These are phyloP conservation scores for Elephantulus edwardii DNA, from an alignment of 2,113 vertebrate genomes.

Conservation along the genomic window DNA sequence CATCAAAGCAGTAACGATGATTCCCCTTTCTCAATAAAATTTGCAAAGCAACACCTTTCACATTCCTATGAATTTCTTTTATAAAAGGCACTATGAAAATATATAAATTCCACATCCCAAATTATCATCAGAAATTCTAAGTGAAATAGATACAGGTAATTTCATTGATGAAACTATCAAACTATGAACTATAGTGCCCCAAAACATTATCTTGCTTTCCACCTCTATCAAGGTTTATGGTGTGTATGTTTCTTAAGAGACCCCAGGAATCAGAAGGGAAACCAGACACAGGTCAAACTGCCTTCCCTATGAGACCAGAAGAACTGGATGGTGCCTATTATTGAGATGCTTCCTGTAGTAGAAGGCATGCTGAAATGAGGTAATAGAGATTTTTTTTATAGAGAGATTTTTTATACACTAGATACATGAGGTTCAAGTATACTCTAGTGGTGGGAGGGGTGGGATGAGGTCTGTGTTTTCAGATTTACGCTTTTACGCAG, in stretches of 20 bases:
- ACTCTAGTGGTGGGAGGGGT: no score
- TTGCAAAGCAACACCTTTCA: neutral
- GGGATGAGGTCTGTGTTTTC: no score
- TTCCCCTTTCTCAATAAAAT: conserved; percentile 4
- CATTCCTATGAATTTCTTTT: neutral
- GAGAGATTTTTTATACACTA: no score
- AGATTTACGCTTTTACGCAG: no score
- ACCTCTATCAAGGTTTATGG: neutral
- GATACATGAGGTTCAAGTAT: no score
- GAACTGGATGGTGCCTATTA: neutral
- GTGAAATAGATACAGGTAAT: neutral
- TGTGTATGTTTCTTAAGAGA: no score
- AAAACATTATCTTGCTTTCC: neutral
- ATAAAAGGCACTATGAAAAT: neutral
- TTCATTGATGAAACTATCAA: no score
- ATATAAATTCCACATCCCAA: neutral
- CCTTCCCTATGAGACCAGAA: neutral
- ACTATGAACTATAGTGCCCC: neutral
- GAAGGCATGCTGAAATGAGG: no score
- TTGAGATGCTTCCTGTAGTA: no score
- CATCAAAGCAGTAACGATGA: neutral
- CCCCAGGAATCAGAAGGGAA: neutral
- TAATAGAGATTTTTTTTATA: no score
- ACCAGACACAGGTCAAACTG: neutral
- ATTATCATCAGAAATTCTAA: neutral